Base-by-base conservation (phyloP, 2,797 vertebrate genomes). In the Sylvilagus floridanus region DNA sequence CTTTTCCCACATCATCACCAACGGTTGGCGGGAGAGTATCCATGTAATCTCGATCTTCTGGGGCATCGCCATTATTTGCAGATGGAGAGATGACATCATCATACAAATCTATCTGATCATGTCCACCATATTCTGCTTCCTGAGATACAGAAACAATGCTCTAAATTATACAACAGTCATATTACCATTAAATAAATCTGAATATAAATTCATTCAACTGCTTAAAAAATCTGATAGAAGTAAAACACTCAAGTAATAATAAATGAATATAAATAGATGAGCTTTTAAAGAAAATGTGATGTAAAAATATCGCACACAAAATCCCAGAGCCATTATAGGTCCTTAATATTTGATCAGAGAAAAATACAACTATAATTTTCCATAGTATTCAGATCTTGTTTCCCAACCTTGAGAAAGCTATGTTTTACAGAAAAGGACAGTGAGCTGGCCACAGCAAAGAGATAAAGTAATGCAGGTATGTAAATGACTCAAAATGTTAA, bases 31-130 rank as follows among this genome's bases (percentile, higher is more conserved):
- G 99, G 24, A 99, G 98, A 89, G 99, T 98, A 97, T 99, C 99
- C 99, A 99, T 98, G 96, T 99, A 99, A 97, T 99, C 99, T 0
- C 99, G 98, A 97, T 99, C 99, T 97, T 99, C 99, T 87, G 99
- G 99, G 79, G 99, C 99, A 97, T 99, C 99, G 28, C 99, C 99
- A 98, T 99, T 99, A 98, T 99, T 99, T 96, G 99, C 99, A 88
- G 99, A 99, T 88, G 99, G 99, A 89, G 99, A 99, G 97, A 99
- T 99, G 95, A 99, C 99, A 96, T 99, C 99, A 97, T 99, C 99
- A 82, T 99, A 99, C 78, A 99, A 97, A 98, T 99, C 99, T 96
- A 99, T 99, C 97, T 99, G 99, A 88, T 99, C 99, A 37, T 99
- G 99, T 79, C 99, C 99, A 84, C 99, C 99, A 97, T 99, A 99